Percentiles rank a stretch among this genome's conserved stretches.
These are phyloP conservation scores for Paraplagusia blochii DNA, from an alignment of 2,113 vertebrate genomes.

Conservation along the genomic window DNA sequence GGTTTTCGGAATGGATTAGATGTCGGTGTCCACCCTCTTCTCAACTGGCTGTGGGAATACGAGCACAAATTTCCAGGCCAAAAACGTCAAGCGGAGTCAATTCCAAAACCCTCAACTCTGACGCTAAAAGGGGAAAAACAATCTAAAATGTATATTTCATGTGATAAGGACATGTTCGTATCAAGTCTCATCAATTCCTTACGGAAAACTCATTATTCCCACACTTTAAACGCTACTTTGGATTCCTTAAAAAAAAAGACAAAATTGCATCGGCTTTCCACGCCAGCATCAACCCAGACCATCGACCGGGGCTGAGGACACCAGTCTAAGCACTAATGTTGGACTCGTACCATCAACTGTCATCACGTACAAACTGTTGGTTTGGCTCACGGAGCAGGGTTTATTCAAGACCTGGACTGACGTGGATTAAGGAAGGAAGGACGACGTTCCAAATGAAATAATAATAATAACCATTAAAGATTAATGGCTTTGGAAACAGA, in stretches of 20 bases:
- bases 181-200: constrained; percentile 9
- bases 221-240: constrained; percentile 10
- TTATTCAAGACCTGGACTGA: background rate
- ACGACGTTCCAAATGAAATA: background rate
- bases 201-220: constrained; percentile 17
- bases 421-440: background rate
- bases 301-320: constrained; percentile 4
- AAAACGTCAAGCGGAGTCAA: constrained; percentile 19
- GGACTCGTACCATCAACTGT: constrained; percentile 23
- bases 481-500: background rate
- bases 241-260: constrained; percentile 9
- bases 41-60: constrained; percentile 13
- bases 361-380: constrained; percentile 21
- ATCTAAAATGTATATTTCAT: constrained; percentile 25
- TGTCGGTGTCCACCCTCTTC: background rate
- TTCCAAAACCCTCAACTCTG: constrained; percentile 14
- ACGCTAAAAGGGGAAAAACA: constrained; percentile 39
- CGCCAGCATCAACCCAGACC: constrained; percentile 17
- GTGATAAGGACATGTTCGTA: constrained; percentile 40
- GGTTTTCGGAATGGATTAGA: constrained; percentile 27
- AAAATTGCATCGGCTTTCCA: constrained; percentile 1
- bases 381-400: background rate
- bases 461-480: background rate
- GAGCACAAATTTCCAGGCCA: constrained; percentile 25
- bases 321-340: constrained; percentile 9